Conservation (phyloP, 2,113 vertebrate species). For the Motacilla alba region DNA sequence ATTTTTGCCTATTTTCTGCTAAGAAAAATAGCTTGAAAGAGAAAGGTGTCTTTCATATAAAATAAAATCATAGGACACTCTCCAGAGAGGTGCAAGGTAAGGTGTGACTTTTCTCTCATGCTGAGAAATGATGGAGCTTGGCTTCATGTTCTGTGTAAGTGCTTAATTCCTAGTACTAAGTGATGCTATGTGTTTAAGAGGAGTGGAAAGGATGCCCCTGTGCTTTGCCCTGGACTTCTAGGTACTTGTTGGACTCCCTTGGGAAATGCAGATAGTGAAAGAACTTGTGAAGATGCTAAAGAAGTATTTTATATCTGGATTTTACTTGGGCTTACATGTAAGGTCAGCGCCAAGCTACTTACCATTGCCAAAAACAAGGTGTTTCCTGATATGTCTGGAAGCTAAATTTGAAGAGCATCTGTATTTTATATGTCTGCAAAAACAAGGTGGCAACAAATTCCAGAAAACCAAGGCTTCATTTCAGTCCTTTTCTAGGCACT, state of each 20-base stretch:
- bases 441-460: background rate
- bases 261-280: background rate
- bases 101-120: background rate
- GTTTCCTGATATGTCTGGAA: background rate
- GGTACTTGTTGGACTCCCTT: background rate
- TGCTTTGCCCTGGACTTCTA: background rate
- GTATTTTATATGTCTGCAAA: background rate
- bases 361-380: background rate
- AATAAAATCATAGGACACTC: background rate
- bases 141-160: background rate
- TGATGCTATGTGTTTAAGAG: background rate
- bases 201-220: background rate
- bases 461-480: background rate
- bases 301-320: background rate
- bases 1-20: background rate
- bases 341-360: background rate
- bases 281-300: background rate
- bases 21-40: background rate
- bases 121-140: background rate
- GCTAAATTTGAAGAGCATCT: background rate
- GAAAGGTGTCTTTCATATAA: background rate
- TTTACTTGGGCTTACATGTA: background rate
- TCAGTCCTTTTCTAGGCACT: background rate
- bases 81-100: background rate
- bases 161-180: background rate